A percentile compares a stretch with the other conserved stretches of the same genome.
Conservation (phyloP, 2,113 vertebrate species). For the Labrus mixtus region DNA sequence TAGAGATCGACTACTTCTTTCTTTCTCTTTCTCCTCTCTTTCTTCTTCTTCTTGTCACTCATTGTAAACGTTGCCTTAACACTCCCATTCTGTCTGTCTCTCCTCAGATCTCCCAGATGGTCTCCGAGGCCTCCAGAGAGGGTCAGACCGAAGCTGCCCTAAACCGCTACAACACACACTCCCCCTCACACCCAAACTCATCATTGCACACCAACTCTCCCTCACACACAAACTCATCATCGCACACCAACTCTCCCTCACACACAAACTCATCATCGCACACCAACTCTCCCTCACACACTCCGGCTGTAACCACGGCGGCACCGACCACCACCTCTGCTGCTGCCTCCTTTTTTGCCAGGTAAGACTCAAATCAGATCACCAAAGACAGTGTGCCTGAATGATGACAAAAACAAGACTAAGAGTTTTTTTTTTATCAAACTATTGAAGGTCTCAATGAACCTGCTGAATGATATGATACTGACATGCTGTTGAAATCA, state of each 20-base stretch:
- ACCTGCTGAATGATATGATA: no score
- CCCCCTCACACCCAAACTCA: constrained; percentile 72
- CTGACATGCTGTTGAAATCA: no score
- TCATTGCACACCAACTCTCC: constrained; percentile 87
- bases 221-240: constrained; percentile 1
- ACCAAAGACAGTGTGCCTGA: neutral
- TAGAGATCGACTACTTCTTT: neutral
- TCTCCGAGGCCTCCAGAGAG: constrained; percentile 90
- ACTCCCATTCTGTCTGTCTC: constrained; percentile 15
- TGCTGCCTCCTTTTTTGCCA: constrained; percentile 96
- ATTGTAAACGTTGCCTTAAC: neutral
- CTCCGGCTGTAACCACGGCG: constrained; percentile 79
- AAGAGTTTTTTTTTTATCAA: no score
- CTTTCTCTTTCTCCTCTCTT: neutral
- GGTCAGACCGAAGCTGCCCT: constrained; percentile 88
- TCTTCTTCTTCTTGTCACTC: neutral
- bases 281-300: constrained; percentile 85
- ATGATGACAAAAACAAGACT: no score
- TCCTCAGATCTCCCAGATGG: constrained; percentile 92
- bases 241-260: constrained; percentile 87
- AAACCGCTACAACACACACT: constrained; percentile 92
- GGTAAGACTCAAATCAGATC: constrained; percentile 81
- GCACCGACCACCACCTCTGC: constrained; percentile 89
- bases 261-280: constrained; percentile 79
- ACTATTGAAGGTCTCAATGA: no score